Conservation (phyloP, 1,140 invertebrate species). For the Metopolophium dirhodum region DNA sequence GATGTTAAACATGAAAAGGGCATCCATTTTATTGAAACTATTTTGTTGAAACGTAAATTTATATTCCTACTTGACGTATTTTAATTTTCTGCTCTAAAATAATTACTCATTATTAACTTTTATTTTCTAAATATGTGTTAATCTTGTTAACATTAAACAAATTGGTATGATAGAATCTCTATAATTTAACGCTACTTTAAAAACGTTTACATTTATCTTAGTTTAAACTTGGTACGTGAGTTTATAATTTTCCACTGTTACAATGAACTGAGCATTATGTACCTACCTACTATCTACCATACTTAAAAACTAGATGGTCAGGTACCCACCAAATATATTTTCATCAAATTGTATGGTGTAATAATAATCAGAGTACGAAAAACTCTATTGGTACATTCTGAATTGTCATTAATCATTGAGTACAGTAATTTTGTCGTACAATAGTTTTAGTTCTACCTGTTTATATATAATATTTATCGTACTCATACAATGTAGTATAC, state of each 20-base stretch:
- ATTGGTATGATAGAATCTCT: neutral
- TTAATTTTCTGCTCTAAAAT: neutral
- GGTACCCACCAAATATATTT: neutral
- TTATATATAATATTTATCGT: no score
- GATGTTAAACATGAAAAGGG: neutral
- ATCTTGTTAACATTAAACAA: neutral
- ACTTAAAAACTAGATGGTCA: neutral
- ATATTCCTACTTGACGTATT: neutral
- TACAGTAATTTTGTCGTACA: neutral
- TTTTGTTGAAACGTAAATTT: neutral
- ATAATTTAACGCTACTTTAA: neutral
- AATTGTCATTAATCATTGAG: neutral
- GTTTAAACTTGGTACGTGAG: neutral
- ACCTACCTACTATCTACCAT: no score
- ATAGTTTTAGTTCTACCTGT: neutral
- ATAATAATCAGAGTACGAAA: neutral
- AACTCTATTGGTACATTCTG: neutral
- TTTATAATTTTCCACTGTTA: neutral
- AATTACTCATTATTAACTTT: neutral
- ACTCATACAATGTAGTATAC: neutral
- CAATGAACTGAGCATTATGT: neutral
- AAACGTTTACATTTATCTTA: neutral
- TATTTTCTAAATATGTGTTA: neutral
- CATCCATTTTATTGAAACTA: neutral
- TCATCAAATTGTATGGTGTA: neutral